Base-by-base conservation (phyloP, 2,797 vertebrate species). In the Micropoecilia bifurca region DNA sequence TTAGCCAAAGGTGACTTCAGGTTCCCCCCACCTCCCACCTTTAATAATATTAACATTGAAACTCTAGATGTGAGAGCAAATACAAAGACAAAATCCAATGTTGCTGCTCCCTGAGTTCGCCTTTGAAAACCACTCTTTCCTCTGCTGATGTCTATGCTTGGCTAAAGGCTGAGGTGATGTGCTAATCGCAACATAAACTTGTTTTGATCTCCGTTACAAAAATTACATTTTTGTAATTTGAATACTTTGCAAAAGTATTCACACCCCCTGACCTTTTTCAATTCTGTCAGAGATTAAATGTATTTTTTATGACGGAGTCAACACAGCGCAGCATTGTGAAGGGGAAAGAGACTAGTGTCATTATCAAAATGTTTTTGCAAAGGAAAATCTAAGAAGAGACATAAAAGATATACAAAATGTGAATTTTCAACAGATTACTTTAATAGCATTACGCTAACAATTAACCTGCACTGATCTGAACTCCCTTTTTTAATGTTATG, bases 101-200 rank as follows among this genome's bases (percentile, higher is more conserved):
- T 41, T 72, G 3, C 55, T 39, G 75, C 43, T 68, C 7, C 36
- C 20, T 22, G 33, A 66, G 46, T 74, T 74, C 1, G 85, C 73
- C 76, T 47, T 79, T 68, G 72, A 83, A 73, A 71, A 77, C 68
- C 74, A 75, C 77, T 53, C 80, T 79, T 82, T 84, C 76, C 76
- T 90, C 75, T 83, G 39, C 47, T 18, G 43, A 7, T 77, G 80
- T 83, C 82, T 78, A 72, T 45, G 47, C 68, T 76, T 80, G 80
- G 71, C 78, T 10, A 55, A 41, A 50, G 47, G 81, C 85, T n/a
- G 2, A 25, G 14, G 16, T 28, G 1, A 55, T 76, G 53, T 79
- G 83, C 86, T 74, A 75, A 75, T 22, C 50, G 77, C 74, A 69
- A 68, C 68, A 46, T 45, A 20, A 61, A 79, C 47, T 68, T 63